Conservation (phyloP, 2,888 invertebrate species). For the Ectemnius continuus region DNA sequence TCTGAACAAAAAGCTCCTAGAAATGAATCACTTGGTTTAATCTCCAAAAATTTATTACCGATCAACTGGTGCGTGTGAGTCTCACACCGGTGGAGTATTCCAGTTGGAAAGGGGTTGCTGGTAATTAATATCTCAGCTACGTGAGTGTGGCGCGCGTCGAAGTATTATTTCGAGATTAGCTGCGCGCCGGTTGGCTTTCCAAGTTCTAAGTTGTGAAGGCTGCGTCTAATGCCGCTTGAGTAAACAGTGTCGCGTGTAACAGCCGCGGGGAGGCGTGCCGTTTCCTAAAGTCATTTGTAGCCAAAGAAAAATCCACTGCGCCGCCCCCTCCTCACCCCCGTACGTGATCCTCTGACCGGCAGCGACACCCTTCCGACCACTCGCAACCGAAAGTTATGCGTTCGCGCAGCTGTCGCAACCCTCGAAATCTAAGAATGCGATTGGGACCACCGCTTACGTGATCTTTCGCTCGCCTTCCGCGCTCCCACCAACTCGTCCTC, state of each 20-base stretch:
- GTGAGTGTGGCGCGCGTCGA: conserved; percentile 20
- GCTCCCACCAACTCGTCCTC: too few species aligned
- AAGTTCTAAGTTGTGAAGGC: not conserved
- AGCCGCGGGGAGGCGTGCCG: conserved; percentile 74
- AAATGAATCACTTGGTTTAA: too few species aligned
- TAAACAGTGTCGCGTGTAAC: conserved; percentile 61
- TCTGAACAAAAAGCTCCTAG: too few species aligned
- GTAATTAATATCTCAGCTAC: conserved; percentile 34
- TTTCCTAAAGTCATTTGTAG: conserved; percentile 76
- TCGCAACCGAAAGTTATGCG: conserved; percentile 45
- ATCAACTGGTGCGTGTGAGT: not conserved
- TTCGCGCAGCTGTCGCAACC: conserved; percentile 59
- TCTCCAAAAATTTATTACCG: too few species aligned
- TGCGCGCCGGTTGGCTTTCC: not conserved
- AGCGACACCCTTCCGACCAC: conserved; percentile 58
- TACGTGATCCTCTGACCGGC: conserved; percentile 72
- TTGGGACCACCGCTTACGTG: conserved; percentile 21
- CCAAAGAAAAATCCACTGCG: conserved; percentile 48
- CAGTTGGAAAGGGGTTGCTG: conserved; percentile 33
- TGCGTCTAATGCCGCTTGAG: conserved; percentile 34
- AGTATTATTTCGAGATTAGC: conserved; percentile 47
- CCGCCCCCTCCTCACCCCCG: conserved; percentile 21
- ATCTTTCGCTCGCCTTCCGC: conserved; percentile 11
- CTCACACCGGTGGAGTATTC: not conserved
- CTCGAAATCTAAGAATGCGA: conserved; percentile 40